Evolutionary conservation across 1,140 invertebrate genomes (phyloP).

Genomic region (Drosophila littoralis): DNA sequence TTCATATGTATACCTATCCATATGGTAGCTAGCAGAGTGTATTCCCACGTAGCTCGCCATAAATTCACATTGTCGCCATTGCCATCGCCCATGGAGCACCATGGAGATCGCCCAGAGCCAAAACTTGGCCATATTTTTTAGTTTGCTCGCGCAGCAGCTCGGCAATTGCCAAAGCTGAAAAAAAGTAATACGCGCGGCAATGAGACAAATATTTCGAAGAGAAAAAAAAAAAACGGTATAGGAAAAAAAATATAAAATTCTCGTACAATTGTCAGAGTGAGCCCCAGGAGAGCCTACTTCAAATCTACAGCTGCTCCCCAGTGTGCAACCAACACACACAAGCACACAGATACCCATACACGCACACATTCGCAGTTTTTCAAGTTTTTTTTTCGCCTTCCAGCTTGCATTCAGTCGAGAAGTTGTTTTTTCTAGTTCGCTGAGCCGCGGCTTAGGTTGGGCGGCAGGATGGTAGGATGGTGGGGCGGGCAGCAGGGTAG

Average conservation of each 20-base stretch:
- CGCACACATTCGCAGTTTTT: conserved; percentile 3
- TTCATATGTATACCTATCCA: conserved; percentile 2
- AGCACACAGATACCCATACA: not conserved
- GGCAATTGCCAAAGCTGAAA: conserved; percentile 59
- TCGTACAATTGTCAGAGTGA: conserved; percentile 71
- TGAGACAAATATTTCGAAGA: conserved; percentile 68
- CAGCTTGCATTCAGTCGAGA: conserved; percentile 70
- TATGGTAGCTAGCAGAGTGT: conserved; percentile 44
- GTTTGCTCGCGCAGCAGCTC: conserved; percentile 53
- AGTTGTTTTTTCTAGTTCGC: conserved; percentile 59
- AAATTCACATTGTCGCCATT: conserved; percentile 71
- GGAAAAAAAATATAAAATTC: conserved; percentile 22
- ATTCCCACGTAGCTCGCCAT: conserved; percentile 74
- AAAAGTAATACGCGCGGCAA: conserved; percentile 55
- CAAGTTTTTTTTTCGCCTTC: conserved; percentile 31
- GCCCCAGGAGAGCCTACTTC: conserved; percentile 71
- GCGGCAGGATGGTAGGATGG: not conserved
- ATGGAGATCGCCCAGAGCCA: conserved; percentile 72
- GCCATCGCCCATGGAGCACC: conserved; percentile 32
- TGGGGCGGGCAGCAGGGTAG: conserved; percentile 16
- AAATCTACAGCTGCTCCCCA: conserved; percentile 65
- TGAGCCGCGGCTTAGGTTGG: conserved; percentile 34
- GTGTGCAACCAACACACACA: conserved; percentile 39
- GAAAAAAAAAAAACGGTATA: conserved; percentile 12
- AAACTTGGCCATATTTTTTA: conserved; percentile 78